Evolutionary conservation across 2,888 invertebrate genomes (phyloP).

Genomic region (Noctua comes): DNA sequence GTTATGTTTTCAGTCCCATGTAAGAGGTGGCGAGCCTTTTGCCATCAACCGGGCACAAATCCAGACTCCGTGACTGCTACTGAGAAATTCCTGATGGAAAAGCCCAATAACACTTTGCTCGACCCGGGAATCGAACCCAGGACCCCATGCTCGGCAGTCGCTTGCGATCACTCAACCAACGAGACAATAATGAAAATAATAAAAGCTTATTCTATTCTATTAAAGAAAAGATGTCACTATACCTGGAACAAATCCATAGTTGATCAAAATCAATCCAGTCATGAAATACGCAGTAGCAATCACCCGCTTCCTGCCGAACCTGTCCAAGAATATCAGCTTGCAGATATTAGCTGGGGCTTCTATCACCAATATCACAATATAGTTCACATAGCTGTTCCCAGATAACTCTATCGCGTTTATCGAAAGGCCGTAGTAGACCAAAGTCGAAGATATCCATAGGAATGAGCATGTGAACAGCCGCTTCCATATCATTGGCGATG

Average conservation of each 20-base stretch:
- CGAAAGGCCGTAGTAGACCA: slow-evolving; percentile 95
- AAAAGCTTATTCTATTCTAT: background rate
- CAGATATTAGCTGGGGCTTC: slow-evolving; percentile 94
- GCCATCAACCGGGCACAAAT: too few relatives aligned
- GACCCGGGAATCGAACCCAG: too few relatives aligned
- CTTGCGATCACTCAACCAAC: background rate
- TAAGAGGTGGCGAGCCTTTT: too few relatives aligned
- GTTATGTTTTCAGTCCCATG: background rate
- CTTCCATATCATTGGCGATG: slow-evolving; percentile 89
- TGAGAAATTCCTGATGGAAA: background rate
- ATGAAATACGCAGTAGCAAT: slow-evolving; percentile 91
- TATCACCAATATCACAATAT: slow-evolving; percentile 91
- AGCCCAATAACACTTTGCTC: background rate
- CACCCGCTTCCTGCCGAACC: slow-evolving; percentile 92
- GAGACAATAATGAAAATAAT: background rate
- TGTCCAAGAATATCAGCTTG: slow-evolving; percentile 92
- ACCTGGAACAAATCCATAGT: slow-evolving; percentile 92
- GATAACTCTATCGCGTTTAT: slow-evolving; percentile 94
- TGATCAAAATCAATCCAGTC: slow-evolving; percentile 91
- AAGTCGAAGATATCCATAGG: slow-evolving; percentile 94
- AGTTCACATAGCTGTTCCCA: slow-evolving; percentile 94
- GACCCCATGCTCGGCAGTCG: too few relatives aligned
- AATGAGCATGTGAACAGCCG: slow-evolving; percentile 92
- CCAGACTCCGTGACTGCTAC: background rate
- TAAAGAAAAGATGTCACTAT: slow-evolving; percentile 32